Percentiles rank a stretch among this genome's conserved stretches.
These are phyloP conservation scores for Lordiphosa stackelbergi DNA, from an alignment of 1,140 invertebrate genomes.

Conservation along the genomic window DNA sequence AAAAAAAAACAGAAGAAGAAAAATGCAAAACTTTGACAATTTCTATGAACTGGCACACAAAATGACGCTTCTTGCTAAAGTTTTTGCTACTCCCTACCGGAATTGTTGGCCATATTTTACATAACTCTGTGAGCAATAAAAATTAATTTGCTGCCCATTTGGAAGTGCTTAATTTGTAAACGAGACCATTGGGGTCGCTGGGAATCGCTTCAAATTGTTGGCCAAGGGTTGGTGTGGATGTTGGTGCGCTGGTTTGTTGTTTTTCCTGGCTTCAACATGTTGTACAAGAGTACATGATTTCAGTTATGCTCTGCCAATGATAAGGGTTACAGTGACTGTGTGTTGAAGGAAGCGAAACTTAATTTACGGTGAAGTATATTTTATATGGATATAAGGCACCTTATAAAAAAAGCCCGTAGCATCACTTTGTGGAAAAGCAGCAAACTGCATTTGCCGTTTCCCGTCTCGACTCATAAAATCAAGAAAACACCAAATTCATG, in stretches of 20 bases:
- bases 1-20: conserved; percentile 1
- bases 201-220: conserved; percentile 44
- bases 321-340: too few relatives aligned
- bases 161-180: conserved; percentile 75
- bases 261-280: not conserved
- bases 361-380: too few relatives aligned
- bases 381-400: too few relatives aligned
- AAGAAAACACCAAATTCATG: too few relatives aligned
- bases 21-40: conserved; percentile 62
- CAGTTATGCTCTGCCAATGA: too few relatives aligned
- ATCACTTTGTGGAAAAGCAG: too few relatives aligned
- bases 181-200: conserved; percentile 66
- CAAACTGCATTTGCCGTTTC: too few relatives aligned
- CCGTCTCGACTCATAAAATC: too few relatives aligned
- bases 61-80: conserved; percentile 29
- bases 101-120: conserved; percentile 59
- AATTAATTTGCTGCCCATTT: conserved; percentile 74
- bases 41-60: conserved; percentile 37
- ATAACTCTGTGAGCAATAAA: conserved; percentile 71
- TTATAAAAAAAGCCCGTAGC: too few relatives aligned
- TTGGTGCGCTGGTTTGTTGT: not conserved
- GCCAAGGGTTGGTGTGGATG: conserved; percentile 14
- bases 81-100: conserved; percentile 47
- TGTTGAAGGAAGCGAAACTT: too few relatives aligned
- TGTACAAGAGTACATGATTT: too few relatives aligned